These are phyloP conservation scores for Diachasma alloeum DNA, from an alignment of 1,140 invertebrate species.

Conservation along the genomic window DNA sequence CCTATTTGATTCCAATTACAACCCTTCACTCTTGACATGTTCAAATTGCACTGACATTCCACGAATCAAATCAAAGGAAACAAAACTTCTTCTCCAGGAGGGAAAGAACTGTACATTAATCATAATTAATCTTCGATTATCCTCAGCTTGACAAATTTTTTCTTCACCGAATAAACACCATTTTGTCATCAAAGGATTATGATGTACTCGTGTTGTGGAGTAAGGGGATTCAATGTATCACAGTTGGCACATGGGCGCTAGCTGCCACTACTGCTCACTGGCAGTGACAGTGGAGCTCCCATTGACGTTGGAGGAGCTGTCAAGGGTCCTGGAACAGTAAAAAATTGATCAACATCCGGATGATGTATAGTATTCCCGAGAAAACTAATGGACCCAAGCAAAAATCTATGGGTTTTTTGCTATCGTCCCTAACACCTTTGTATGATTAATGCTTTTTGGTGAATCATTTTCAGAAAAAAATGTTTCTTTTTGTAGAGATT, in stretches of 20 bases:
- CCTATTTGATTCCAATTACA: neutral
- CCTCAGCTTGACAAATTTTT: neutral
- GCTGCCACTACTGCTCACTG: slow-evolving; percentile 63
- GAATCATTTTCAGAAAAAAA: no score
- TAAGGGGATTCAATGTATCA: slow-evolving; percentile 61
- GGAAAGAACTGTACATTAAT: slow-evolving; percentile 44
- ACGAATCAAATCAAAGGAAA: slow-evolving; percentile 38
- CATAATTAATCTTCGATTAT: slow-evolving; percentile 30
- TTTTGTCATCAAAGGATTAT: slow-evolving; percentile 53
- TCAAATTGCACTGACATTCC: slow-evolving; percentile 60
- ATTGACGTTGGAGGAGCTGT: slow-evolving; percentile 59
- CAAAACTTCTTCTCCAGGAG: slow-evolving; percentile 28
- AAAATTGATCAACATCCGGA: neutral
- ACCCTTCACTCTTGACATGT: slow-evolving; percentile 15
- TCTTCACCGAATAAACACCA: slow-evolving; percentile 34
- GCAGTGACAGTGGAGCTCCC: slow-evolving; percentile 61
- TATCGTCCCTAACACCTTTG: no score
- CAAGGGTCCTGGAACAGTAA: slow-evolving; percentile 51
- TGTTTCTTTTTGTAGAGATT: no score
- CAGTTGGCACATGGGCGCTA: slow-evolving; percentile 64
- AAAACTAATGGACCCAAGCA: no score
- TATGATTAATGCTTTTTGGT: no score
- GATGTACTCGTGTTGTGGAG: slow-evolving; percentile 55
- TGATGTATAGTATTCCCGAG: no score
- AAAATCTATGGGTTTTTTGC: no score